A percentile compares a stretch with the other conserved stretches of the same genome.
phyloP scores from a whole-genome alignment of 2,888 invertebrate genomes.

The Anorthoa munda region DNA sequence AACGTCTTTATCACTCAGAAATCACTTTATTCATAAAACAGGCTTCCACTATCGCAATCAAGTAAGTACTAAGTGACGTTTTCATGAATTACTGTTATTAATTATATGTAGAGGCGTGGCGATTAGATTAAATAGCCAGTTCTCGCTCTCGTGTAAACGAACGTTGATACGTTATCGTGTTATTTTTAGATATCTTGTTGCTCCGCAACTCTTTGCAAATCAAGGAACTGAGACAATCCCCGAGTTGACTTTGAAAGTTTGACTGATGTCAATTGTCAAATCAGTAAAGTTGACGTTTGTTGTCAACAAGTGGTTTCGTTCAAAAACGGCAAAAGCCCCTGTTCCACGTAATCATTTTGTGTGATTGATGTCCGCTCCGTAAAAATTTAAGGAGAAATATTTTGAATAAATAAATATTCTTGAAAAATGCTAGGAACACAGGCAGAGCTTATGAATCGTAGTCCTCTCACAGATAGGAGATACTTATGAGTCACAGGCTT shows the following conservation, averaged over 20 bases:
- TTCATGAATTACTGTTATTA: slow-evolving; percentile 53
- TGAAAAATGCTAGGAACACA: no score
- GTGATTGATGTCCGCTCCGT: no score
- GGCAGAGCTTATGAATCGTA: no score
- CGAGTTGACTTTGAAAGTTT: slow-evolving; percentile 34
- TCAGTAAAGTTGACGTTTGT: slow-evolving; percentile 8
- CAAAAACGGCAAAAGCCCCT: slow-evolving; percentile 14
- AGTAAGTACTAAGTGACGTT: slow-evolving; percentile 51
- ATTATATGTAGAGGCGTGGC: slow-evolving; percentile 78
- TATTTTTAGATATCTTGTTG: slow-evolving; percentile 68
- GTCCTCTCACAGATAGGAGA: no score
- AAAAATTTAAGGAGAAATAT: no score
- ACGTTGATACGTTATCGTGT: slow-evolving; percentile 70
- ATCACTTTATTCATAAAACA: slow-evolving; percentile 54
- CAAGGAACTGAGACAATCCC: slow-evolving; percentile 7
- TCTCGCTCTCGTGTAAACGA: slow-evolving; percentile 66
- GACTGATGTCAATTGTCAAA: slow-evolving; percentile 27
- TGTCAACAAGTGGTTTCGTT: slow-evolving; percentile 29
- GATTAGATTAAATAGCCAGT: slow-evolving; percentile 70
- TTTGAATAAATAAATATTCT: no score
- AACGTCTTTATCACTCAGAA: slow-evolving; percentile 55
- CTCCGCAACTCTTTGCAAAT: slow-evolving; percentile 47
- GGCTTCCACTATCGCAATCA: slow-evolving; percentile 38
- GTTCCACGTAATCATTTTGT: slow-evolving; percentile 5
- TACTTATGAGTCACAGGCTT: no score